phyloP scores from a whole-genome alignment of 1,140 invertebrate genomes.

The Berghia stephanieae region DNA sequence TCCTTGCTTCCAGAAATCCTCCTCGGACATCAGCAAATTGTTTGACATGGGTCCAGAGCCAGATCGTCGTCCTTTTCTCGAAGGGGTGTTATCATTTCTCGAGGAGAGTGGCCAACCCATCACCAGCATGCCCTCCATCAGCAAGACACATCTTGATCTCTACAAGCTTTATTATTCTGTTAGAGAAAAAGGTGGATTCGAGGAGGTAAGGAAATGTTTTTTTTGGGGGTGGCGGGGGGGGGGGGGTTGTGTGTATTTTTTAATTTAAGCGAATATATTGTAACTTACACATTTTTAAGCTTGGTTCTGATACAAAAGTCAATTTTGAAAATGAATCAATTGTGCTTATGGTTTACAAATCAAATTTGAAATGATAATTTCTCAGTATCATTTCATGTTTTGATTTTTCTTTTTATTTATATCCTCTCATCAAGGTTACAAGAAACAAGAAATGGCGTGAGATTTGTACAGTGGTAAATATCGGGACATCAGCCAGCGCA shows the following conservation, averaged over 20 bases:
- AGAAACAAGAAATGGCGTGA: constrained; percentile 99
- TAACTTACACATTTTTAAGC: too few relatives aligned
- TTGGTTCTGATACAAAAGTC: too few relatives aligned
- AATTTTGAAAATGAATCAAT: too few relatives aligned
- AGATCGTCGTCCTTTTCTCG: constrained; percentile 88
- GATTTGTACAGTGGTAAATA: constrained; percentile 90
- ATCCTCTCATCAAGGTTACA: constrained; percentile 94
- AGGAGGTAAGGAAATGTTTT: constrained; percentile 91
- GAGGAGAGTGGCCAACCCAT: constrained; percentile 82
- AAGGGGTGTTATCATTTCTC: constrained; percentile 91
- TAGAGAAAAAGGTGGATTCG: constrained; percentile 95
- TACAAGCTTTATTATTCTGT: constrained; percentile 94
- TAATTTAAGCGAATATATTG: too few relatives aligned
- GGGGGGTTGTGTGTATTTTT: too few relatives aligned
- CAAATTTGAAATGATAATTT: too few relatives aligned
- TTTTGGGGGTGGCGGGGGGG: too few relatives aligned
- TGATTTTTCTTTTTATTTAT: constrained; percentile 35
- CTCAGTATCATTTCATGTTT: background rate
- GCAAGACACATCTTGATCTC: constrained; percentile 97
- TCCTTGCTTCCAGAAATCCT: constrained; percentile 64
- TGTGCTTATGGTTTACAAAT: too few relatives aligned
- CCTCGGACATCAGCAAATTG: constrained; percentile 82
- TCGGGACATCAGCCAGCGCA: constrained; percentile 94
- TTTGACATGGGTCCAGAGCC: constrained; percentile 97
- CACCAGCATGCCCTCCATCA: constrained; percentile 92